Evolutionary conservation across 2,888 invertebrate species (phyloP).

Genomic region (Diogma glabrata): DNA sequence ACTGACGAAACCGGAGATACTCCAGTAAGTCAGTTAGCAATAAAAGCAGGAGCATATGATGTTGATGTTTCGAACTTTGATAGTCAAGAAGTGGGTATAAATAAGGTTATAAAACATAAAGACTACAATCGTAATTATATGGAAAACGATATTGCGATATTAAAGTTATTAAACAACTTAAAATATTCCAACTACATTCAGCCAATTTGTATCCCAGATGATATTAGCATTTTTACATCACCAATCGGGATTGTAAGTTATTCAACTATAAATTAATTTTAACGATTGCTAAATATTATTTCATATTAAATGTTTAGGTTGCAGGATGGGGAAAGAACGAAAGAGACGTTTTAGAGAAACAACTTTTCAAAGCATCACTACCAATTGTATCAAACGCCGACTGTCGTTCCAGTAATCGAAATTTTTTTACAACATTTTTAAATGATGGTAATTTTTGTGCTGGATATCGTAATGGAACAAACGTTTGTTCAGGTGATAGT

Average conservation of each 20-base stretch:
- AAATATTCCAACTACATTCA: conserved; percentile 28
- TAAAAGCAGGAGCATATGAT: conserved; percentile 33
- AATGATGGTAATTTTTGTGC: conserved; percentile 17
- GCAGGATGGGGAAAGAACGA: conserved; percentile 31
- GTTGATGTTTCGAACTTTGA: conserved; percentile 29
- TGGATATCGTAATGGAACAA: conserved; percentile 25
- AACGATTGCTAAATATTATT: too few relatives aligned
- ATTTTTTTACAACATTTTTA: conserved; percentile 17
- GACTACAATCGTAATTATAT: conserved; percentile 12
- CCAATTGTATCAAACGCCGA: conserved; percentile 27
- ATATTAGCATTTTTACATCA: too few relatives aligned
- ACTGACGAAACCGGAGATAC: conserved; percentile 22
- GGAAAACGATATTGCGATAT: conserved; percentile 4
- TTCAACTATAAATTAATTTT: background rate
- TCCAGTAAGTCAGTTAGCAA: conserved; percentile 26
- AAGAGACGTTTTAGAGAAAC: background rate
- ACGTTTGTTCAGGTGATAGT: conserved; percentile 42
- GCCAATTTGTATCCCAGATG: conserved; percentile 34
- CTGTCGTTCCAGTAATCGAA: conserved; percentile 23
- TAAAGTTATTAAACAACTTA: conserved; percentile 19
- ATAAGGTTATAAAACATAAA: conserved; percentile 12
- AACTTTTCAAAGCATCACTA: conserved; percentile 18
- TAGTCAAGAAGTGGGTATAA: conserved; percentile 26
- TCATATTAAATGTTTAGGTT: too few relatives aligned
- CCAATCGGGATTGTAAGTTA: too few relatives aligned